These are phyloP conservation scores for Eumeta japonica DNA, from an alignment of 1,140 invertebrate genomes.

Conservation along the genomic window DNA sequence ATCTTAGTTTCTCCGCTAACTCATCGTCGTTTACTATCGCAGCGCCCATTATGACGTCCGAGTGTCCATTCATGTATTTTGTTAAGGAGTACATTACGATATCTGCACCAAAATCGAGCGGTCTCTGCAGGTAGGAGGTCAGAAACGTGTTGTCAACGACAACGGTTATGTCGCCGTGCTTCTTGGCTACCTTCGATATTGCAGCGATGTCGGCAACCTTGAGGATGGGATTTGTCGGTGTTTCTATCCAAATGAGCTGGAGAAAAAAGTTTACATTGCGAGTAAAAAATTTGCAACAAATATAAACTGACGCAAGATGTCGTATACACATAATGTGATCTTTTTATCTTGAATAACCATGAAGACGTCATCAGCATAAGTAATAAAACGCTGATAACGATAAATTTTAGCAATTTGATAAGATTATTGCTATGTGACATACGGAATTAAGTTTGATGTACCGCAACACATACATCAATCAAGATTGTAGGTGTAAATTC, in stretches of 20 bases:
- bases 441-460: too few species aligned
- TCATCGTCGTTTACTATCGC: conserved; percentile 73
- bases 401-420: too few species aligned
- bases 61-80: conserved; percentile 98
- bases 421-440: too few species aligned
- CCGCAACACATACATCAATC: too few species aligned
- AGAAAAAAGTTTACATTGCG: too few species aligned
- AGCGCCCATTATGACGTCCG: conserved; percentile 96
- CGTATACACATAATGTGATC: too few species aligned
- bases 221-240: conserved; percentile 95
- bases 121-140: conserved; percentile 92
- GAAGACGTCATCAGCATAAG: too few species aligned
- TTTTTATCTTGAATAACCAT: too few species aligned
- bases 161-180: conserved; percentile 72
- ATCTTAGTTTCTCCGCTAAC: conserved; percentile 72
- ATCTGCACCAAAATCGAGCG: conserved; percentile 89
- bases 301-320: too few species aligned
- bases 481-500: too few species aligned
- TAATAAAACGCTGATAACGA: too few species aligned
- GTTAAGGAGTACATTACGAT: conserved; percentile 91
- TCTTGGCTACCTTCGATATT: conserved; percentile 66
- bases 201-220: conserved; percentile 88
- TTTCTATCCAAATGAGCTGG: conserved; percentile 96
- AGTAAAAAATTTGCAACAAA: too few species aligned
- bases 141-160: conserved; percentile 98